Conservation (phyloP, 1,140 invertebrate genomes). For the Brachionus paranguensis region DNA sequence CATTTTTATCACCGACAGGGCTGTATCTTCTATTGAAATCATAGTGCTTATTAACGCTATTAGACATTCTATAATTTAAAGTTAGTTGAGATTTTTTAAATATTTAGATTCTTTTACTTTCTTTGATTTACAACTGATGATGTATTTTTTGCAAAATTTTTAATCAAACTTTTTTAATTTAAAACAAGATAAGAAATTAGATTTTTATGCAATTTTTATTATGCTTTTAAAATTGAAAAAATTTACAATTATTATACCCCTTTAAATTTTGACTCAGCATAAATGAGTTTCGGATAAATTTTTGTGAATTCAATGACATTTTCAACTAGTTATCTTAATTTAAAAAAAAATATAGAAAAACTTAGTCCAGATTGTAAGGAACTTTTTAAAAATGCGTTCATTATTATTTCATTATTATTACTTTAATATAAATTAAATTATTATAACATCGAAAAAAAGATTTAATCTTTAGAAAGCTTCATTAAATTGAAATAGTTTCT, state of each 20-base stretch:
- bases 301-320: neutral
- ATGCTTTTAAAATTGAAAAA: neutral
- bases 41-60: constrained; percentile 14
- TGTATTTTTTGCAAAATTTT: neutral
- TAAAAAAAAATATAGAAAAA: neutral
- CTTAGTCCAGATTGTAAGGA: neutral
- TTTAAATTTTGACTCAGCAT: neutral
- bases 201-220: too few relatives aligned
- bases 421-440: too few relatives aligned
- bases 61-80: neutral
- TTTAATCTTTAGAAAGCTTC: neutral
- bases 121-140: neutral
- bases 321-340: neutral
- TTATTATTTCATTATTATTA: neutral
- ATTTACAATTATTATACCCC: neutral
- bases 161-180: neutral
- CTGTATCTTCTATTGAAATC: constrained; percentile 8
- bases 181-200: neutral
- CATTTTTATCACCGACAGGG: constrained; percentile 29
- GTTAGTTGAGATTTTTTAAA: neutral
- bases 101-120: neutral
- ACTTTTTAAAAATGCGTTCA: neutral
- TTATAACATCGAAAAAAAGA: too few relatives aligned
- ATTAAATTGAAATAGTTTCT: too few relatives aligned
- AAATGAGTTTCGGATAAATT: neutral